phyloP scores from a whole-genome alignment of 1,140 invertebrate species.

The Diabrotica virgifera region DNA sequence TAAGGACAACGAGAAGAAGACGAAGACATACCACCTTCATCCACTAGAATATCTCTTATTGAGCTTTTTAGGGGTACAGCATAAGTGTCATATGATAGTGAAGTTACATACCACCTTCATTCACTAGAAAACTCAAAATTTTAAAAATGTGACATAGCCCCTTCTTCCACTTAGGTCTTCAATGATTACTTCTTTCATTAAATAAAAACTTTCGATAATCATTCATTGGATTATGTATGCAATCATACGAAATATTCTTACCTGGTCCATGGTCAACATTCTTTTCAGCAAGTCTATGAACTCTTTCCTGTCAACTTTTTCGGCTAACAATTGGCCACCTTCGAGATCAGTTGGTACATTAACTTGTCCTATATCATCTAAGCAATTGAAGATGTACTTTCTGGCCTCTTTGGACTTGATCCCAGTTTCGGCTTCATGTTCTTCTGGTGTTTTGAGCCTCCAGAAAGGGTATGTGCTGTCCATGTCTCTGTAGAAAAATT shows the following conservation, averaged over 20 bases:
- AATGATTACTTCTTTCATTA: too few relatives aligned
- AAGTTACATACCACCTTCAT: too few relatives aligned
- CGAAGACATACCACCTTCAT: too few relatives aligned
- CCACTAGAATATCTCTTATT: too few relatives aligned
- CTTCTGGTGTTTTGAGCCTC: conserved; percentile 96
- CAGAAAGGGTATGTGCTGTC: conserved; percentile 97
- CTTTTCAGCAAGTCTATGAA: conserved; percentile 96
- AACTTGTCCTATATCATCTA: conserved; percentile 98
- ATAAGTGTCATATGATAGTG: too few relatives aligned
- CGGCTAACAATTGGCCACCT: conserved; percentile 89
- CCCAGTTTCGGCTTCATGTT: conserved; percentile 95
- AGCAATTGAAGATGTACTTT: conserved; percentile 99
- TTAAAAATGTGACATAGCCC: too few relatives aligned
- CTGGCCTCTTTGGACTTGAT: conserved; percentile 99
- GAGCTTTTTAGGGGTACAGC: too few relatives aligned
- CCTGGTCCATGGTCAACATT: conserved; percentile 97
- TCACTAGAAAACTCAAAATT: too few relatives aligned
- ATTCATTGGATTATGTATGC: too few relatives aligned
- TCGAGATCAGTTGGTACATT: conserved; percentile 97
- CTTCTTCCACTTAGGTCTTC: too few relatives aligned
- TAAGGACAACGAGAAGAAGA: too few relatives aligned
- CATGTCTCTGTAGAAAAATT: conserved; percentile 97
- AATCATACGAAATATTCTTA: conserved; percentile 56
- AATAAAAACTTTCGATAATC: too few relatives aligned
- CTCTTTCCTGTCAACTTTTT: conserved; percentile 93